Conservation (phyloP, 2,113 vertebrate species). For the Eclectus roratus region DNA sequence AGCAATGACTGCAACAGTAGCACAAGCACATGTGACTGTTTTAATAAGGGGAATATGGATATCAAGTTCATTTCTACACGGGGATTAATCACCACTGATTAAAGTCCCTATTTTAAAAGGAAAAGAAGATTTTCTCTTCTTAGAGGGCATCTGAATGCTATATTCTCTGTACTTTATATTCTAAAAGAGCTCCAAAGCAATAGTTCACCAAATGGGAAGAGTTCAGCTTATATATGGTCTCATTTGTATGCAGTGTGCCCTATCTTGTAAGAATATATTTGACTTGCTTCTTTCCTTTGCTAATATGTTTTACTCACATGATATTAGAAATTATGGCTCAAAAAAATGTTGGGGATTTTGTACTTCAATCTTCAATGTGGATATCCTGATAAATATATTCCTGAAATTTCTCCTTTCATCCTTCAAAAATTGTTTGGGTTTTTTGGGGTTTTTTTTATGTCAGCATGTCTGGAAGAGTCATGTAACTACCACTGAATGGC, state of each 20-base stretch:
- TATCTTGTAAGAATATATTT: slow-evolving; percentile 30
- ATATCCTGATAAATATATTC: background rate
- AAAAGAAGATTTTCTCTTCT: background rate
- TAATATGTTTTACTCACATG: background rate
- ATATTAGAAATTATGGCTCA: background rate
- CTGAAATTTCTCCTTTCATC: background rate
- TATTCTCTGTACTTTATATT: background rate
- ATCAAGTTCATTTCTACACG: background rate
- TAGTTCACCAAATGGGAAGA: background rate
- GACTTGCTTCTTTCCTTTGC: background rate
- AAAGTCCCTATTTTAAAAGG: background rate
- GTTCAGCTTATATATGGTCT: background rate
- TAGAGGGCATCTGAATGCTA: background rate
- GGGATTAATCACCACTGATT: background rate
- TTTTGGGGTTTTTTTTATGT: background rate
- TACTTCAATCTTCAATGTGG: background rate
- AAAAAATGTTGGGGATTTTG: background rate
- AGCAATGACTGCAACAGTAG: background rate
- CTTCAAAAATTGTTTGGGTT: background rate
- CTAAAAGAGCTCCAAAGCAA: background rate
- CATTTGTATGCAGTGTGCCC: background rate
- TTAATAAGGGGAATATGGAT: background rate
- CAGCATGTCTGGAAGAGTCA: slow-evolving; percentile 39
- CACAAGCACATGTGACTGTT: background rate
- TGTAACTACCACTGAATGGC: slow-evolving; percentile 14